Evolutionary conservation across 23 tunicate species (phyloP).

Genomic region (Styela plicata): DNA sequence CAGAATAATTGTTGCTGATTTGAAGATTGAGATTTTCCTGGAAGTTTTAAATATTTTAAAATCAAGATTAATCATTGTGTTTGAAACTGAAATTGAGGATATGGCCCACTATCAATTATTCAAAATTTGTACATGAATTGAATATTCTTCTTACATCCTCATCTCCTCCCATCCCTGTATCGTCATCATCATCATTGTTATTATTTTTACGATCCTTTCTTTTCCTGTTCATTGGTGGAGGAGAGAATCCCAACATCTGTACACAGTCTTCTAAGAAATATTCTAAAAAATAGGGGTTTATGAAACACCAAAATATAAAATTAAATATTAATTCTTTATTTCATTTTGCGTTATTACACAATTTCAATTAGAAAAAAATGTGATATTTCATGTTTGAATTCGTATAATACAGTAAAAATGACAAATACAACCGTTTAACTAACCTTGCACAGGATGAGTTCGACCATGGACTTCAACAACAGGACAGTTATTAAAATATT

Average conservation of each 20-base stretch:
- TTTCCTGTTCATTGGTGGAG: slow-evolving; percentile 54
- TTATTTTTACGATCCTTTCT: slow-evolving; percentile 44
- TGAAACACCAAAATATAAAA: not conserved
- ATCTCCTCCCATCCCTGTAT: slow-evolving; percentile 39
- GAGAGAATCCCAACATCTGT: slow-evolving; percentile 80
- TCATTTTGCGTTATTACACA: not conserved
- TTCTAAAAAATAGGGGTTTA: slow-evolving; percentile 33
- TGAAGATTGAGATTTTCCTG: slow-evolving; percentile 71
- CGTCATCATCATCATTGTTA: slow-evolving; percentile 67
- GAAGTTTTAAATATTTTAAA: not conserved
- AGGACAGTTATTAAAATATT: slow-evolving; percentile 86
- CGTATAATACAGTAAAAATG: not conserved
- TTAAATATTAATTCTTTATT: not conserved
- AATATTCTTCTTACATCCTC: slow-evolving; percentile 50
- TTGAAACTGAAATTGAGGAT: too few relatives aligned
- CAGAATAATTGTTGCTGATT: slow-evolving; percentile 54
- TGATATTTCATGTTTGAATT: not conserved
- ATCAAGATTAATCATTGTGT: too few relatives aligned
- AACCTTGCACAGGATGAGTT: slow-evolving; percentile 91
- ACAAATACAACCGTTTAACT: not conserved
- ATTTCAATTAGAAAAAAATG: not conserved
- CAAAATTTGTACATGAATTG: too few relatives aligned
- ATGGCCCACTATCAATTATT: too few relatives aligned
- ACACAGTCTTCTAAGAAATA: slow-evolving; percentile 95
- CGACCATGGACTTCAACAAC: slow-evolving; percentile 88